Base-by-base conservation (phyloP, 2,888 invertebrate species). In the Chironomus tentans region DNA sequence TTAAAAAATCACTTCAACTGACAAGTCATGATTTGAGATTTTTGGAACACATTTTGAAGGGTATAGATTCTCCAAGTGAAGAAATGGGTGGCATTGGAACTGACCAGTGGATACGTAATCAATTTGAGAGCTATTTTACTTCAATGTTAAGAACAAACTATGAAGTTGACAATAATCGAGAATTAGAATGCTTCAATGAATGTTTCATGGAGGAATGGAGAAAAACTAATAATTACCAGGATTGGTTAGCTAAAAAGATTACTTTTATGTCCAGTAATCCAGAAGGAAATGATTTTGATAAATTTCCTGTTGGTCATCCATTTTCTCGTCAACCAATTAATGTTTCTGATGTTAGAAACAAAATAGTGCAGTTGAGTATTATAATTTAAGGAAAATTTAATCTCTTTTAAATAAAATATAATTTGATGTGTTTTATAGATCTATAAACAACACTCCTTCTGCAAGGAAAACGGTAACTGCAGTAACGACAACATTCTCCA, bases 111-210 rank as follows among this genome's bases (percentile, higher is more conserved):
- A 72, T 72, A 2, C 48, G 62, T 3, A 24, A 72, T 4, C 72
- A 72, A 62, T 72, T 72, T 21, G 61, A 72, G 12, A 72, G 72
- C 21, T 72, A 72, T 62, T 72, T 72, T 50, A 72, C 62, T 7
- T 72, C 72, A 12, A 72, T 72, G 72, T 18, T 72, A 18, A 72
- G 61, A 28, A 62, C 72, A 61, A 50, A n/a, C 13, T 72, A 72
- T 18, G 61, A 62, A 10, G 7, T 12, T 12, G 62, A 72, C 4
- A 61, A 38, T 38, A 12, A 15, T 15, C 61, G 38, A 5, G 72
- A 72, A 13, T 13, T 50, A 2, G 72, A 72, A 38, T 38, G 24
- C 3, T 72, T 72, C 18, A 72, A 72, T 61, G 72, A 56, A 38
- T 22, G 38, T 15, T 72, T 72, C 13, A 72, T 72, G 38, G 56